These are phyloP conservation scores for Somateria mollissima DNA, from an alignment of 2,797 vertebrate genomes.

Conservation along the genomic window DNA sequence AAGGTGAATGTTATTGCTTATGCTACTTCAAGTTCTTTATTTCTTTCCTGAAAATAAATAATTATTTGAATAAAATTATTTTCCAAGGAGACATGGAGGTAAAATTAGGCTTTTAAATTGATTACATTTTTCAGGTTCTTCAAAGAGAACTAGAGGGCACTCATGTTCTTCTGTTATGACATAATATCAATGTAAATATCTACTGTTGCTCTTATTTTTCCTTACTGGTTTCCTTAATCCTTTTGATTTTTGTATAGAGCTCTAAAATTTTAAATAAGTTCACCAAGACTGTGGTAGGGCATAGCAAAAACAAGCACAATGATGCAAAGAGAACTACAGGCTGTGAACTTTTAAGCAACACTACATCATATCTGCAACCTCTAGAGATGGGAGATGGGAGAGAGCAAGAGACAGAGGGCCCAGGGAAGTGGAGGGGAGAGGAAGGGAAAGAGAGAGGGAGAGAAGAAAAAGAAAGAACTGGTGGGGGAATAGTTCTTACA, in stretches of 20 bases:
- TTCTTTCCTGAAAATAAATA: not conserved
- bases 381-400: not conserved
- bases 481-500: not conserved
- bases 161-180: not conserved
- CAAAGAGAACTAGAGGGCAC: conserved; percentile 13
- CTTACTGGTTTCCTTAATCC: not conserved
- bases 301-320: not conserved
- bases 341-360: not conserved
- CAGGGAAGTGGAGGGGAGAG: not conserved
- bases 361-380: not conserved
- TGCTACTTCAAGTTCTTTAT: not conserved
- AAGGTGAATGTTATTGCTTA: not conserved
- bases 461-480: not conserved
- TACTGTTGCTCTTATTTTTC: not conserved
- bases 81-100: not conserved
- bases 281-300: not conserved
- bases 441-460: not conserved
- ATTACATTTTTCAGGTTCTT: not conserved
- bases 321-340: not conserved
- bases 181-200: not conserved
- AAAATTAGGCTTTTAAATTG: not conserved
- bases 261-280: not conserved
- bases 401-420: not conserved
- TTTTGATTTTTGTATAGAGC: not conserved
- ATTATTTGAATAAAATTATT: not conserved